Conservation (phyloP, 2,797 vertebrate species). For the Gobionotothen gibberifrons region DNA sequence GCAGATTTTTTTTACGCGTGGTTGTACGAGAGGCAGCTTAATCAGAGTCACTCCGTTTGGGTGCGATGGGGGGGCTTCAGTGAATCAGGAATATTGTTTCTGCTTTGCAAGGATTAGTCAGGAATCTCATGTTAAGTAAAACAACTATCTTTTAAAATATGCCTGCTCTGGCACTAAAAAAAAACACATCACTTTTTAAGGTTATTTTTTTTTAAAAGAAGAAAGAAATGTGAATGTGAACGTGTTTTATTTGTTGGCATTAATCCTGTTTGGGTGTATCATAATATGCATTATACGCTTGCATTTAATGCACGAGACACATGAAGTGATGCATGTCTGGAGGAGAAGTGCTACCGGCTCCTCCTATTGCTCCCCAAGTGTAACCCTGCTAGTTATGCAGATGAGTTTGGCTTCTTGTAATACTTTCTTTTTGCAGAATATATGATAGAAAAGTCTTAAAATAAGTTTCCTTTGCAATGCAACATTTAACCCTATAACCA, state of each 20-base stretch:
- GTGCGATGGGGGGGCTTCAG: conserved; percentile 29
- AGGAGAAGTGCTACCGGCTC: neutral
- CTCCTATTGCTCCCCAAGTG: neutral
- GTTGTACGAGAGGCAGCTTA: conserved; percentile 59
- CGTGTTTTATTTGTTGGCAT: neutral
- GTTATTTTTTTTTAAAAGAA: neutral
- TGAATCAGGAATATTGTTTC: conserved; percentile 20
- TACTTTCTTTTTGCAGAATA: neutral
- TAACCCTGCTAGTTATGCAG: neutral
- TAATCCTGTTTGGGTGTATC: neutral
- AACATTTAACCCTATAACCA: neutral
- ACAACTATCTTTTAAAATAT: neutral
- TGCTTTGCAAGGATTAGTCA: neutral
- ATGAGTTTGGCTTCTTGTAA: conserved; percentile 2
- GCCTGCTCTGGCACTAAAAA: conserved; percentile 8
- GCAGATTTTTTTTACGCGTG: conserved; percentile 68
- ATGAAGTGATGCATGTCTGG: neutral
- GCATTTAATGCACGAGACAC: too few species aligned
- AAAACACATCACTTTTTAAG: neutral
- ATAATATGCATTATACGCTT: neutral
- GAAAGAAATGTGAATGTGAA: neutral
- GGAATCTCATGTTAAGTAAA: neutral
- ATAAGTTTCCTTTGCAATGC: neutral
- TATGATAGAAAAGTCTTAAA: neutral
- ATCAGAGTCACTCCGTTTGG: conserved; percentile 63